phyloP scores from a whole-genome alignment of 2,797 vertebrate genomes.

The Cossypha heuglini region DNA sequence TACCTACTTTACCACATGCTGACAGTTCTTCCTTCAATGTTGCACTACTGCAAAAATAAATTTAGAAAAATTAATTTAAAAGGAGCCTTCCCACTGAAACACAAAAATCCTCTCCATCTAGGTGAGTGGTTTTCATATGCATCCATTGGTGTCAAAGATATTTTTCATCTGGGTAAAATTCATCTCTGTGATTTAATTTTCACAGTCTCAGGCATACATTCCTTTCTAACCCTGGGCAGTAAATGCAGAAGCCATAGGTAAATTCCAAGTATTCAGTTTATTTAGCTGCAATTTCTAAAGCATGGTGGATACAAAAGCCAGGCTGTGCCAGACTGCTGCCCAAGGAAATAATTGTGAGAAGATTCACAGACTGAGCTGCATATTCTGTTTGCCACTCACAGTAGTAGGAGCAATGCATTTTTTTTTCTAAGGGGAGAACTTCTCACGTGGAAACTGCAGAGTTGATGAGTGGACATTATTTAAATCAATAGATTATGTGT shows the following conservation, averaged over 20 bases:
- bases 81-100: not conserved
- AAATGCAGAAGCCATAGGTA: not conserved
- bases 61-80: not conserved
- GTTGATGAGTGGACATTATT: constrained; percentile 34
- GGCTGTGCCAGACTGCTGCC: not conserved
- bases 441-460: not conserved
- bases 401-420: not conserved
- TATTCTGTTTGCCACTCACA: not conserved
- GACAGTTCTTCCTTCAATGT: not conserved
- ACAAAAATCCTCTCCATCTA: not conserved
- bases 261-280: not conserved
- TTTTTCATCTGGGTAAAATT: not conserved
- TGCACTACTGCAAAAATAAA: not conserved
- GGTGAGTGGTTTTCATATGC: not conserved
- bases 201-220: not conserved
- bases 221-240: not conserved
- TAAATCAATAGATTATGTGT: constrained; percentile 44
- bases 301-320: not conserved
- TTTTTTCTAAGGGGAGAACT: not conserved
- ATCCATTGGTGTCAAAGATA: not conserved
- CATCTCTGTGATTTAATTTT: not conserved
- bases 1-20: not conserved
- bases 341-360: not conserved
- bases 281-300: not conserved
- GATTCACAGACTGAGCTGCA: not conserved